A percentile compares a stretch with the other conserved stretches of the same genome.
phyloP scores from a whole-genome alignment of 2,797 vertebrate genomes.

The Siniperca undulata region DNA sequence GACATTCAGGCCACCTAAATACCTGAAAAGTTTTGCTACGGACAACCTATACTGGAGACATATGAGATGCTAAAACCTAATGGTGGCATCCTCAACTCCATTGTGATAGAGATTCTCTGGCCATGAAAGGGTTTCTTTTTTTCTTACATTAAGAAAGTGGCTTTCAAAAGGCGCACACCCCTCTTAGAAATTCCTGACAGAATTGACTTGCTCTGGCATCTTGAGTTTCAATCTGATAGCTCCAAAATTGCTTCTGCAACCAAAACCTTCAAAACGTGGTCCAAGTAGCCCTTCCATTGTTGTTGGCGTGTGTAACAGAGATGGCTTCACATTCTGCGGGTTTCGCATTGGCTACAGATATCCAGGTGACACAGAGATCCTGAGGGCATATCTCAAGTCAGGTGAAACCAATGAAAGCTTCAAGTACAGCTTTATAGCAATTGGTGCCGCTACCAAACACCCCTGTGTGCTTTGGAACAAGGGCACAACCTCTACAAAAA shows the following conservation, averaged over 20 bases:
- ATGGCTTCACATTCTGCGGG: conserved; percentile 63
- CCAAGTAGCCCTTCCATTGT: conserved; percentile 65
- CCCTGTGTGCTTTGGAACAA: conserved; percentile 41
- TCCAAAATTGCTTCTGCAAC: conserved; percentile 79
- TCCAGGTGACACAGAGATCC: conserved; percentile 64
- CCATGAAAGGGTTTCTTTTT: conserved; percentile 57
- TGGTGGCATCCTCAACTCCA: conserved; percentile 60
- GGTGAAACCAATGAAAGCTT: conserved; percentile 60
- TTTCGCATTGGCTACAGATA: conserved; percentile 65
- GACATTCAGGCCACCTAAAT: conserved; percentile 47
- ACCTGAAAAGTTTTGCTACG: conserved; percentile 54
- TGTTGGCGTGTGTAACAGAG: conserved; percentile 64
- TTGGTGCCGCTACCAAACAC: conserved; percentile 54
- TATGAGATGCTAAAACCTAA: conserved; percentile 62
- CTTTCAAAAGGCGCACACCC: conserved; percentile 67
- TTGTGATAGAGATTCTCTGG: conserved; percentile 49
- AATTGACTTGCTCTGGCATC: conserved; percentile 76
- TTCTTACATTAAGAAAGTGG: conserved; percentile 60
- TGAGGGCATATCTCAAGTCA: conserved; percentile 56
- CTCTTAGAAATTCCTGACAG: conserved; percentile 77
- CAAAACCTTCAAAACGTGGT: conserved; percentile 71
- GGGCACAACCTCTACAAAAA: conserved; percentile 53
- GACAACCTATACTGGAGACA: conserved; percentile 60
- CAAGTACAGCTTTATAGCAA: conserved; percentile 50
- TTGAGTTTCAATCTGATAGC: conserved; percentile 86